Evolutionary conservation across 2,888 invertebrate genomes (phyloP).

Genomic region (Cyaniris semiargus): DNA sequence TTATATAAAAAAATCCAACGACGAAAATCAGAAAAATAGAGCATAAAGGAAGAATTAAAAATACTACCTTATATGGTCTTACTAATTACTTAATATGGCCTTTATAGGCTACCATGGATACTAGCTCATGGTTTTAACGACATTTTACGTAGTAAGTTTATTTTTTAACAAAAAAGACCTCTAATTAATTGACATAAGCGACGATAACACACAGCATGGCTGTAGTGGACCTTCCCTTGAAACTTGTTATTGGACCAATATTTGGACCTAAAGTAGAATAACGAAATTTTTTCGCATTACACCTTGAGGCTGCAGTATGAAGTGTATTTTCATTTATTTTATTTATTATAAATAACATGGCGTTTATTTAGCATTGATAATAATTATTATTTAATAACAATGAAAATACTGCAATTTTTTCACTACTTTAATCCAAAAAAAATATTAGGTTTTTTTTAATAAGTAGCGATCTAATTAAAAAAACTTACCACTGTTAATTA

Average conservation of each 20-base stretch:
- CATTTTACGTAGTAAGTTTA: not conserved
- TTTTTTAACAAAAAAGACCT: not conserved
- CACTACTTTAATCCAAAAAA: too few species aligned
- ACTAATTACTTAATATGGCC: too few species aligned
- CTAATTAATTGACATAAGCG: not conserved
- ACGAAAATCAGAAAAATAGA: too few species aligned
- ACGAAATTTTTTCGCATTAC: not conserved
- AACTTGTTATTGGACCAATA: conserved; percentile 17
- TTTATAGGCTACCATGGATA: not conserved
- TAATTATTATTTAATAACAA: not conserved
- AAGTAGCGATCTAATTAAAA: not conserved
- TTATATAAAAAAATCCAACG: too few species aligned
- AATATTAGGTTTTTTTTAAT: too few species aligned
- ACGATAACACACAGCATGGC: not conserved
- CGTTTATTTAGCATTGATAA: not conserved
- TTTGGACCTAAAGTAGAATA: conserved; percentile 2
- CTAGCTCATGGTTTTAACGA: not conserved
- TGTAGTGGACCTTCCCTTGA: not conserved
- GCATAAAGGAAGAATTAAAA: too few species aligned
- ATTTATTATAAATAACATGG: not conserved
- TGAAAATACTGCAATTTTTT: too few species aligned
- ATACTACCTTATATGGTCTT: too few species aligned
- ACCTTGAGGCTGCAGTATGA: not conserved
- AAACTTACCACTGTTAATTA: not conserved
- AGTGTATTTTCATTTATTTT: not conserved